Evolutionary conservation across 2,888 invertebrate genomes (phyloP).

Genomic region (Caenorhabditis auriculariae): DNA sequence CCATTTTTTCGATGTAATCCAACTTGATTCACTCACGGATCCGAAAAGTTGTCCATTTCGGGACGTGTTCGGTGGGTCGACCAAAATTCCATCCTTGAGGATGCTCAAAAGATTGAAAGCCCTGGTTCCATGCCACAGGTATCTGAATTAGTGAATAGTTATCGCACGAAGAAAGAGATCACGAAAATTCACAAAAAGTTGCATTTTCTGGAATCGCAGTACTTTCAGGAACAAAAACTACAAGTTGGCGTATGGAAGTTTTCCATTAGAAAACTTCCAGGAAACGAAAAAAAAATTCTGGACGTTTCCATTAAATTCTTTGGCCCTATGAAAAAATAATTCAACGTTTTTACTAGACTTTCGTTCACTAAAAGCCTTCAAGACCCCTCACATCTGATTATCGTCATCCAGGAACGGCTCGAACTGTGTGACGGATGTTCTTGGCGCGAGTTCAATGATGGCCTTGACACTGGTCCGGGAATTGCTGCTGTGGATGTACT

Average conservation of each 20-base stretch:
- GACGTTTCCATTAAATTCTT: too few species aligned
- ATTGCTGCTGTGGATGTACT: slow-evolving; percentile 66
- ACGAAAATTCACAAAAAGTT: not conserved
- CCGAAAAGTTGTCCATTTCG: slow-evolving; percentile 66
- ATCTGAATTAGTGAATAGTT: slow-evolving; percentile 40
- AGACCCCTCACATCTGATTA: slow-evolving; percentile 11
- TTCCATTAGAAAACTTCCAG: too few species aligned
- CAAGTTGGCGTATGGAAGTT: too few species aligned
- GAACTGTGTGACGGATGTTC: slow-evolving; percentile 8
- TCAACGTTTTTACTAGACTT: too few species aligned
- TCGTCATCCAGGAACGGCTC: slow-evolving; percentile 18
- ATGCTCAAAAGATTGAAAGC: slow-evolving; percentile 68
- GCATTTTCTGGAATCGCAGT: not conserved
- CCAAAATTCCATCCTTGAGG: slow-evolving; percentile 65
- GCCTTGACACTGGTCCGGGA: slow-evolving; percentile 1
- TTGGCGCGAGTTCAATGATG: slow-evolving; percentile 18
- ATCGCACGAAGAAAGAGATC: slow-evolving; percentile 1
- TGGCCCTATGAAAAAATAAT: too few species aligned
- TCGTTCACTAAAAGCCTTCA: not conserved
- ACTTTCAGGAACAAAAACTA: too few species aligned
- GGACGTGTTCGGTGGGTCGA: slow-evolving; percentile 66
- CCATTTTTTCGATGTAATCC: slow-evolving; percentile 17
- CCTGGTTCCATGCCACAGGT: slow-evolving; percentile 69
- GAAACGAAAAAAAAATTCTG: too few species aligned
- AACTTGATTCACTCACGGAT: slow-evolving; percentile 54